These are phyloP conservation scores for Clarias platycephalus DNA, from an alignment of 2,797 vertebrate genomes.

Conservation along the genomic window DNA sequence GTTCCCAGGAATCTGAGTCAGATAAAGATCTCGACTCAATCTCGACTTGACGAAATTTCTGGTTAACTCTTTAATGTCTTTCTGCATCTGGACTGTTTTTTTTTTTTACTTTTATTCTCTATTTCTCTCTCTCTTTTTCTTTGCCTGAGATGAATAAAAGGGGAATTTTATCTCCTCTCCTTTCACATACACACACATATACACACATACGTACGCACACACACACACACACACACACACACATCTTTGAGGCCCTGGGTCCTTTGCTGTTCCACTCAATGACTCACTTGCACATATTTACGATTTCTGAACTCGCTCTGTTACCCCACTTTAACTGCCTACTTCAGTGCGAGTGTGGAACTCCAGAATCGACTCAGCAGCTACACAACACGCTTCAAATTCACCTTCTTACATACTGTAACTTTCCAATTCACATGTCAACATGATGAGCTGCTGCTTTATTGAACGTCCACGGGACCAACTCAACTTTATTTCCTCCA, in stretches of 20 bases:
- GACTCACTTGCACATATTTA: constrained; percentile 45
- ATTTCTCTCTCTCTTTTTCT: constrained; percentile 59
- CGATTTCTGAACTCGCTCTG: constrained; percentile 10
- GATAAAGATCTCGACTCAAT: constrained; percentile 50
- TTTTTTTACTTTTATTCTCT: constrained; percentile 35
- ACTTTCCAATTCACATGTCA: not conserved
- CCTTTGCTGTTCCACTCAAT: constrained; percentile 40
- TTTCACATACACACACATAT: constrained; percentile 59
- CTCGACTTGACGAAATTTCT: constrained; percentile 57
- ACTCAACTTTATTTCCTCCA: not conserved
- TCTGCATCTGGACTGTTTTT: constrained; percentile 50
- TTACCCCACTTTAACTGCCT: constrained; percentile 39
- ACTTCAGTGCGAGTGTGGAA: constrained; percentile 26
- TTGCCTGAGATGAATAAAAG: constrained; percentile 73
- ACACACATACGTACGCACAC: constrained; percentile 46
- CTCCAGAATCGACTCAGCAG: constrained; percentile 46
- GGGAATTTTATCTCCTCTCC: constrained; percentile 68
- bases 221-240: constrained; percentile 63
- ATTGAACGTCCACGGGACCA: not conserved
- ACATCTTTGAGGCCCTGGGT: constrained; percentile 30
- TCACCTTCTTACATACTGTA: not conserved
- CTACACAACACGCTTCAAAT: not conserved
- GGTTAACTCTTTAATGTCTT: constrained; percentile 64
- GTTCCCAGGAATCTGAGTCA: constrained; percentile 71
- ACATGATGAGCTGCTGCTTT: not conserved